Evolutionary conservation across 2,888 invertebrate species (phyloP), one percentile per base, ranked within the genome.

Genomic region (Rosalia funebris): DNA sequence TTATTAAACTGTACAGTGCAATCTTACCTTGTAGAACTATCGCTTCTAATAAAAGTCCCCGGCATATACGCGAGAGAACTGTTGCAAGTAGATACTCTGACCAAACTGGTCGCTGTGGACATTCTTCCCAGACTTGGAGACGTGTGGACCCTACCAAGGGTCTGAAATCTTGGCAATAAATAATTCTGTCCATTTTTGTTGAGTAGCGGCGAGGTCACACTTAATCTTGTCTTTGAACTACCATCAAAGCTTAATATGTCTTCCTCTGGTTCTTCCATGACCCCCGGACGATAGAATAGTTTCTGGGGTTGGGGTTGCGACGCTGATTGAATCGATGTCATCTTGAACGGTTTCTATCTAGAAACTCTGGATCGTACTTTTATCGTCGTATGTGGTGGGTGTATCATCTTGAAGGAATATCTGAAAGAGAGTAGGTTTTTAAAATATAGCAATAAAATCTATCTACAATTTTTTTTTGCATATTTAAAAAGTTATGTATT

Each of bases 91-190:
- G 73, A 72, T 10, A 71, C 63, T 20, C 69, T 58, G 0, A 65
- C 64, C 32, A 74, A 63, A 48, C 72, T 73, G n/a, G 65, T 57
- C 9, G 68, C 68, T 14, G 73, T 72, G 1, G 70, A 67, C n/a
- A 69, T 58, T 45, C 70, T 63, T 3, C 63, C 61, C 15, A 72
- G 48, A 44, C 69, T 71, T 2, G 68, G 65, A 7, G 66, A 63
- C 9, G 62, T 47, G 0, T 60, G 60, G 14, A 63, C 54, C 48
- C 60, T 60, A n/a, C 15, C 37, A n/a, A 53, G 31, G 31, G 4
- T n/a, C 11, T 31, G 31, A 7, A 64, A 39, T 12, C 41, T 56
- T n/a, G 66, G 66, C 14, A 60, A 60, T 11, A 65, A 20, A 2
- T 59, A 46, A 5, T 50, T 25, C n/a, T 65, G 60, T 5, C 46